Conservation (phyloP, 1,140 invertebrate species). For the Papilio aristodemus region DNA sequence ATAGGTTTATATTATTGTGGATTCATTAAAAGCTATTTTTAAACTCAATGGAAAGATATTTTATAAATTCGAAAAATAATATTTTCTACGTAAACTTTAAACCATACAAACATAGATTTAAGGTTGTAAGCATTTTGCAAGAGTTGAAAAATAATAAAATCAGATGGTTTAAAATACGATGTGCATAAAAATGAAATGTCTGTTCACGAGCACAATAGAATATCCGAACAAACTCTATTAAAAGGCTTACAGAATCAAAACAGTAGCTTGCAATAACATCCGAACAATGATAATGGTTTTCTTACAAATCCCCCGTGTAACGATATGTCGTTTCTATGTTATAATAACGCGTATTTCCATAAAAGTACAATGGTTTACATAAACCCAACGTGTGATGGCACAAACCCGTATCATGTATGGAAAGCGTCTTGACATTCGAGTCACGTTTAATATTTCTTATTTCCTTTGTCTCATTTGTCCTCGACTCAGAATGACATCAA, state of each 20-base stretch:
- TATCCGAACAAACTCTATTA: constrained; percentile 23
- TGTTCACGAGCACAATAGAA: background rate
- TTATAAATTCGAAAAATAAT: no score
- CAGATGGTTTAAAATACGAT: background rate
- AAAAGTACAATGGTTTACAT: constrained; percentile 70
- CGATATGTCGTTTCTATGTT: constrained; percentile 54
- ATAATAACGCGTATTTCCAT: constrained; percentile 70
- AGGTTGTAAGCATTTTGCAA: no score
- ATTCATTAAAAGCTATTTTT: no score
- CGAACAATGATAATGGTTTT: constrained; percentile 42
- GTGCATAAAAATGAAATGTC: background rate
- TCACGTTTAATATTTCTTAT: constrained; percentile 80
- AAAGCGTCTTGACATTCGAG: constrained; percentile 68
- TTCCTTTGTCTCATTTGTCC: constrained; percentile 77
- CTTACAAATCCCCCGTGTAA: constrained; percentile 55
- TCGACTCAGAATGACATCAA: constrained; percentile 70
- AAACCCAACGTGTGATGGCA: constrained; percentile 61
- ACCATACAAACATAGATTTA: no score
- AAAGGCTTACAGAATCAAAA: constrained; percentile 19
- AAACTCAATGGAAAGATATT: no score
- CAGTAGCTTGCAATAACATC: constrained; percentile 41
- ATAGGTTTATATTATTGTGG: no score
- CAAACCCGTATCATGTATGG: constrained; percentile 65
- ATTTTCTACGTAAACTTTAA: no score
- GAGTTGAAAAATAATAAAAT: no score